Conservation (phyloP, 1,140 invertebrate genomes). For the Pygmarrhopalites habei region DNA sequence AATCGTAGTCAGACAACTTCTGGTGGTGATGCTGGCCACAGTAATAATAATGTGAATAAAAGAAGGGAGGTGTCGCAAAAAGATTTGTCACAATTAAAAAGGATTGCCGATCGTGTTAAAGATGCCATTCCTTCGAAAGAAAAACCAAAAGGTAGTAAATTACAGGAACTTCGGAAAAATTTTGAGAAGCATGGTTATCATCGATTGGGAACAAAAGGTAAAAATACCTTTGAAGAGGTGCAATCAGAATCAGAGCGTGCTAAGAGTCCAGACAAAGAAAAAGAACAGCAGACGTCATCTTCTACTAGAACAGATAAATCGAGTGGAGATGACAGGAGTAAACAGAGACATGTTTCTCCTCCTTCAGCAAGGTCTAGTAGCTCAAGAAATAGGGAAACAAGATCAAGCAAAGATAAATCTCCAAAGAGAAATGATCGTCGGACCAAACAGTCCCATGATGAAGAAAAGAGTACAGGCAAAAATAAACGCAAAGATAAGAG, state of each 20-base stretch:
- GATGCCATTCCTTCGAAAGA: background rate
- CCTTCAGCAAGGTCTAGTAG: background rate
- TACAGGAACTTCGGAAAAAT: constrained; percentile 3
- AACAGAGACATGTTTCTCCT: too few species aligned
- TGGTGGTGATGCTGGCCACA: background rate
- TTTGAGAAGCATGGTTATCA: background rate
- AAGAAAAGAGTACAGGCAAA: constrained; percentile 11
- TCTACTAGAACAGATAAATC: too few species aligned
- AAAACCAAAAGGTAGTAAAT: background rate
- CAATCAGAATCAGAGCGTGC: background rate
- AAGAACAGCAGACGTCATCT: background rate
- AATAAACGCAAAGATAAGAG: constrained; percentile 8
- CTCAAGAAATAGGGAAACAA: background rate
- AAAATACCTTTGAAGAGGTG: background rate
- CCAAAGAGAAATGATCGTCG: background rate
- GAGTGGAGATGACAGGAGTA: too few species aligned
- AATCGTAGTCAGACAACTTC: too few species aligned
- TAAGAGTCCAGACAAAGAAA: background rate
- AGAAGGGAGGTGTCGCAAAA: background rate
- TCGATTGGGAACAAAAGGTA: constrained; percentile 9
- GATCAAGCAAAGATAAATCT: background rate
- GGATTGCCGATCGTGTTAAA: background rate
- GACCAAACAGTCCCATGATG: background rate
- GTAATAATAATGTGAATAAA: background rate
- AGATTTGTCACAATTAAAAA: too few species aligned